Percentiles rank a stretch among this genome's conserved stretches.
phyloP scores from a whole-genome alignment of 2,888 invertebrate species.

The Loripinus fragilis region DNA sequence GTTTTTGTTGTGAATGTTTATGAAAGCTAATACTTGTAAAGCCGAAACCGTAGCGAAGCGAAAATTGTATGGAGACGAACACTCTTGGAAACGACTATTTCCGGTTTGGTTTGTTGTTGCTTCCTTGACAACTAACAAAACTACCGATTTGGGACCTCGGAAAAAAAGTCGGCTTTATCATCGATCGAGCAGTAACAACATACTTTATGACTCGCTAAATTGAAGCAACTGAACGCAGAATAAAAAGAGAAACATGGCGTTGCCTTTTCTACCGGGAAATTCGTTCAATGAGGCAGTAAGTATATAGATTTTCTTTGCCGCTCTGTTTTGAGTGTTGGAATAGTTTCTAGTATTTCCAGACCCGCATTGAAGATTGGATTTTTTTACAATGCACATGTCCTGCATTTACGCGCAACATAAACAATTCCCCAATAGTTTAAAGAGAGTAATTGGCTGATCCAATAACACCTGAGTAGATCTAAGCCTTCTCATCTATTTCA shows the following conservation, averaged over 20 bases:
- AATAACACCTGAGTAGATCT: not conserved
- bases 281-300: conserved; percentile 79
- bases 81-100: not conserved
- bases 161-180: conserved; percentile 9
- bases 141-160: conserved; percentile 43
- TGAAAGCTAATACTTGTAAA: no score
- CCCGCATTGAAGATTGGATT: not conserved
- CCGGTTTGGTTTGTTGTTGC: conserved; percentile 31
- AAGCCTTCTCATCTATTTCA: no score
- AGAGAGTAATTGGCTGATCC: not conserved
- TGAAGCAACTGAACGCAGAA: no score
- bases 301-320: conserved; percentile 29
- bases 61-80: not conserved
- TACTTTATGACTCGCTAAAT: not conserved
- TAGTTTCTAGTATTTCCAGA: not conserved
- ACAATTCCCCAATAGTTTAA: not conserved
- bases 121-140: conserved; percentile 60
- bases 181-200: not conserved
- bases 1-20: no score
- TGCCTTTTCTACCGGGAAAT: conserved; percentile 83
- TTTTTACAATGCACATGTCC: not conserved
- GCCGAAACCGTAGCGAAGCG: no score
- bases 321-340: not conserved
- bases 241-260: conserved; percentile 76
- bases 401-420: not conserved